Base-by-base conservation (phyloP, 2,888 invertebrate genomes). In the Aelia acuminata region DNA sequence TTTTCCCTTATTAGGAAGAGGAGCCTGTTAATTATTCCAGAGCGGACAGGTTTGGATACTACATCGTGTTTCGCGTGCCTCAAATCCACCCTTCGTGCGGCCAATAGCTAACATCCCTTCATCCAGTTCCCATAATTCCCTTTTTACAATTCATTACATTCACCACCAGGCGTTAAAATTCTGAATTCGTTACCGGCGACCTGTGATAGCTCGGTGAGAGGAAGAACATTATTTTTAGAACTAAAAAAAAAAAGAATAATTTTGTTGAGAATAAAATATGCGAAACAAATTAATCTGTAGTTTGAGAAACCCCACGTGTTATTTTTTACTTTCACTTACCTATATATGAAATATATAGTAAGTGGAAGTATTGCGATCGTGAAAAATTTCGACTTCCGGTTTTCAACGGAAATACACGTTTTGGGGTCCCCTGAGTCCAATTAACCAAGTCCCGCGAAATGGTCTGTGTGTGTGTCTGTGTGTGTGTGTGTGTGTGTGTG, bases 91-190 rank as follows among this genome's bases (percentile, higher is more conserved):
- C 63, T 70, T 11, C 63, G 63, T 70, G 63, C 20, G 31, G 1
- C 18, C 35, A 18, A 18, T 70, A 18, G 63, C 0, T 5, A 18
- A 35, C 31, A 70, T 70, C 63, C 31, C 15, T 35, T 15, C 31
- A 31, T 20, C 63, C 3, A 18, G 63, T n/a, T n/a, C n/a, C n/a
- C 31, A 70, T 70, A 70, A 70, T 70, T 70, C 63, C 63, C 63
- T 70, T 70, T 70, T 70, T 70, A 70, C 63, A 70, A 70, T 70
- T 70, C 63, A 70, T 70, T 70, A 70, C 63, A 70, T 70, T 70
- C 63, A 70, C 63, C 5, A 70, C 1, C 5, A 70, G 63, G 63
- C 63, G 63, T 70, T 70, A 70, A 70, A 70, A 35, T 70, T 70
- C 63, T 26, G 63, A 5, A 70, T 70, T 70, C 63, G 63, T 70